phyloP scores from a whole-genome alignment of 2,797 vertebrate species.

The Trematomus bernacchii region DNA sequence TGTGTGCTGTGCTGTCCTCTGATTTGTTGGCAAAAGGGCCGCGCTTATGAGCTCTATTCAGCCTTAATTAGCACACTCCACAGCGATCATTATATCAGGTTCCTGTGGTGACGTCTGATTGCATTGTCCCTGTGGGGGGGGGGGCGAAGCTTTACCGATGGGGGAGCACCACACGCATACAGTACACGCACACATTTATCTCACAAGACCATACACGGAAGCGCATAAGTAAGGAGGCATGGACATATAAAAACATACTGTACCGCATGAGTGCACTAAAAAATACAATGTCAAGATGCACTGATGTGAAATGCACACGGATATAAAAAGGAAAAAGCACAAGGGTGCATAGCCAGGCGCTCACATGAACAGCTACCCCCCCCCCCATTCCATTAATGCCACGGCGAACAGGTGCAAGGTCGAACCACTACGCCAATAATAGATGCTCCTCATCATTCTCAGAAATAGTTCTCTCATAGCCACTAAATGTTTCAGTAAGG shows the following conservation, averaged over 20 bases:
- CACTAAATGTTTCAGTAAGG: constrained; percentile 71
- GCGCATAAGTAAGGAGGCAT: constrained; percentile 10
- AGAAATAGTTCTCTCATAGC: constrained; percentile 74
- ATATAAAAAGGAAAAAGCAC: constrained; percentile 35
- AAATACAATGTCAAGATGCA: constrained; percentile 31
- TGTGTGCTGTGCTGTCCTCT: constrained; percentile 68
- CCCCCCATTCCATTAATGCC: constrained; percentile 63
- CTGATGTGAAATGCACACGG: constrained; percentile 41
- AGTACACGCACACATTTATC: constrained; percentile 36
- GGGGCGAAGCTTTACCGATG: constrained; percentile 73
- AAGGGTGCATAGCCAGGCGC: constrained; percentile 22
- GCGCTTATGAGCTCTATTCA: constrained; percentile 73
- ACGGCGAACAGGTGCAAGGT: constrained; percentile 81
- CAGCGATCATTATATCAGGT: constrained; percentile 91
- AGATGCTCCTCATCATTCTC: constrained; percentile 75
- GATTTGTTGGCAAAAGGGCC: constrained; percentile 73
- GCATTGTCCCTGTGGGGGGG: constrained; percentile 76
- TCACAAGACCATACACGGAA: constrained; percentile 47
- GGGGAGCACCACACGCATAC: constrained; percentile 78
- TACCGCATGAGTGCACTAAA: constrained; percentile 19
- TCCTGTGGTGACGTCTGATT: constrained; percentile 86
- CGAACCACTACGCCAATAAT: constrained; percentile 73
- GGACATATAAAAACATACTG: constrained; percentile 24
- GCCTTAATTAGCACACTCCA: constrained; percentile 89
- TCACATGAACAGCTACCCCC: constrained; percentile 42